Base-by-base conservation (phyloP, 1,140 invertebrate genomes). In the Plutomurus gul region DNA sequence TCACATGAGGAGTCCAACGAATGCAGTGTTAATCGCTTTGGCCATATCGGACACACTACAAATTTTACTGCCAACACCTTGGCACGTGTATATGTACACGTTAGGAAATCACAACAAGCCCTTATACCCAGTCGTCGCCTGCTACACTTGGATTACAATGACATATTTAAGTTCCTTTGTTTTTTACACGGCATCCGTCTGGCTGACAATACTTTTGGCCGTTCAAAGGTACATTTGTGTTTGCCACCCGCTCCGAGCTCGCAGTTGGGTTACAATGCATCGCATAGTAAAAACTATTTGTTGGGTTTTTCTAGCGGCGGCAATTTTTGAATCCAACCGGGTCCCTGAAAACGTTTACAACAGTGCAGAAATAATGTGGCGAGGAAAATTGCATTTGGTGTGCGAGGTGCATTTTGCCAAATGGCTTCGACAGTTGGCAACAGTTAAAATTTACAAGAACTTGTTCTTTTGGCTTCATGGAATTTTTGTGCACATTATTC, bases 1-100 rank as follows among this genome's bases (percentile, higher is more conserved):
- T 30, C 89, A 92, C 80, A 91, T 92, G 89, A 84, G 89, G 37
- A 90, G 91, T 1, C 91, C 92, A 0, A 93, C 92, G 7, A 93
- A 93, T 85, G 86, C 88, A 2, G 89, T 93, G 86, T 56, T 93
- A 0, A 88, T 92, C 81, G 89, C 93, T 5, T 97, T 98, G 95
- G 96, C 96, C 0, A 89, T 98, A 1, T 95, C 93, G 79, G 96
- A 98, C 87, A 93, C 96, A 90, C 91, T 97, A 85, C 97, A 95
- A 0, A 91, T 97, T 82, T 88, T 96, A 18, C 93, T 94, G 85
- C 94, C 95, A 0, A 91, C 94, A 1, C 95, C 95, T 0, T 93
- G 93, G 89, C 87, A 95, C 11, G 92, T 95, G 85, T 95, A 96
- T 86, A 94, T 96, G 91, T 96, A 95, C 88, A 94, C 94, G 5